These are phyloP conservation scores for Dunckerocampus dactyliophorus DNA, from an alignment of 2,113 vertebrate genomes.

Conservation along the genomic window DNA sequence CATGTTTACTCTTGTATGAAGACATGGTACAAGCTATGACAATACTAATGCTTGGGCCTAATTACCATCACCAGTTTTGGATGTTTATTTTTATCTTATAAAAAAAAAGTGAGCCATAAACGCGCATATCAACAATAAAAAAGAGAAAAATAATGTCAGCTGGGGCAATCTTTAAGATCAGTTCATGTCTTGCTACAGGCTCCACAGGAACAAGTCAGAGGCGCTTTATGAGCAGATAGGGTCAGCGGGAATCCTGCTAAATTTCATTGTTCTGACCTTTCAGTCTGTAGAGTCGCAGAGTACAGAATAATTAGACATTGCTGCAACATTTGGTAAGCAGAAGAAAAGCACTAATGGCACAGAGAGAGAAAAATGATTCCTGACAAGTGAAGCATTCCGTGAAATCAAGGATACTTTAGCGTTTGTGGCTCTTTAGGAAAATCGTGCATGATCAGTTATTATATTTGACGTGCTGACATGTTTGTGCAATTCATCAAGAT, in stretches of 20 bases:
- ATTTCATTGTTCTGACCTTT: constrained; percentile 44
- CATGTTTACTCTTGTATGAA: constrained; percentile 9
- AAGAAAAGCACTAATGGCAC: constrained; percentile 20
- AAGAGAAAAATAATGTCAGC: constrained; percentile 5
- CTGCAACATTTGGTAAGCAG: constrained; percentile 38
- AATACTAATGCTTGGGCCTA: constrained; percentile 1
- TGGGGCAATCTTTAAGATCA: background rate
- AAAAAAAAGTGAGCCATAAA: constrained; percentile 21
- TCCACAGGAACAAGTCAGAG: constrained; percentile 2
- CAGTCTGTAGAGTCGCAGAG: constrained; percentile 42
- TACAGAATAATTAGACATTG: constrained; percentile 39
- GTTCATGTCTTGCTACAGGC: background rate
- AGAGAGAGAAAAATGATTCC: constrained; percentile 19
- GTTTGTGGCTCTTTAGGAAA: background rate
- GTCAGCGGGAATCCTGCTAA: constrained; percentile 19
- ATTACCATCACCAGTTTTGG: too few relatives aligned
- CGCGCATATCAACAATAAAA: constrained; percentile 45
- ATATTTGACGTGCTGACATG: constrained; percentile 9
- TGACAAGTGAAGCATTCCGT: constrained; percentile 42
- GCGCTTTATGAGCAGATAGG: constrained; percentile 10
- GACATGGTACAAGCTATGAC: background rate
- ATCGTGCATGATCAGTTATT: background rate
- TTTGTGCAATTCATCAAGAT: background rate
- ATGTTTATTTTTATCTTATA: constrained; percentile 3
- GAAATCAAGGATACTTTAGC: constrained; percentile 41